A percentile compares a stretch with the other conserved stretches of the same genome.
Conservation (phyloP, 23 tunicate genomes). For the Corella eumyota region DNA sequence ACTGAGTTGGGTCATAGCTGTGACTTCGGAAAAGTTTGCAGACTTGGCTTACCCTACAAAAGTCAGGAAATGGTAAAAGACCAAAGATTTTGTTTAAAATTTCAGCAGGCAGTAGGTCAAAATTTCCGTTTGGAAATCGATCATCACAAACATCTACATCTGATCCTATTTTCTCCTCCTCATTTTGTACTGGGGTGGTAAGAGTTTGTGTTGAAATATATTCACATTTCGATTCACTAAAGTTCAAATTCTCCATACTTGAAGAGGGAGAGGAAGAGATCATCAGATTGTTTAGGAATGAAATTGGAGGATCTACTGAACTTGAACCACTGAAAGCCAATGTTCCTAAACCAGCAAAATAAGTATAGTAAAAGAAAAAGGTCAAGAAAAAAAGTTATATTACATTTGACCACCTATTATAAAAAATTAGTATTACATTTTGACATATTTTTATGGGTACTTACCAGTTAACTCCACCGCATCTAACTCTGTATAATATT, state of each 20-base stretch:
- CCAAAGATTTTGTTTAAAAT: slow-evolving; percentile 50
- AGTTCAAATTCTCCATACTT: slow-evolving; percentile 29
- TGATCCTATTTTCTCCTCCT: too few relatives aligned
- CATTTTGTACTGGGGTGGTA: too few relatives aligned
- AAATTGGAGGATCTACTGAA: slow-evolving; percentile 70
- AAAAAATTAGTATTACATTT: too few relatives aligned
- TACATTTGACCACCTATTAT: too few relatives aligned
- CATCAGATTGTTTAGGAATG: slow-evolving; percentile 7
- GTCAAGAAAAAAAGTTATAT: neutral
- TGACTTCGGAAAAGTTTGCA: slow-evolving; percentile 44
- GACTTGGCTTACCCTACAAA: slow-evolving; percentile 51
- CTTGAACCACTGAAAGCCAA: slow-evolving; percentile 31
- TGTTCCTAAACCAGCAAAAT: slow-evolving; percentile 43
- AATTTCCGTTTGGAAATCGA: slow-evolving; percentile 27
- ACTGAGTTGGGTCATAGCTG: slow-evolving; percentile 59
- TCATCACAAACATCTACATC: too few relatives aligned
- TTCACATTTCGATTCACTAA: slow-evolving; percentile 39
- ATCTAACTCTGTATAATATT: slow-evolving; percentile 88
- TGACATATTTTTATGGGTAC: too few relatives aligned
- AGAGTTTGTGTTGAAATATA: too few relatives aligned
- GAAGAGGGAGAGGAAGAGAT: slow-evolving; percentile 21
- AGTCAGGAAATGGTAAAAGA: slow-evolving; percentile 64
- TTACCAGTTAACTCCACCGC: slow-evolving; percentile 89
- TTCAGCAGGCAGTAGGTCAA: slow-evolving; percentile 53
- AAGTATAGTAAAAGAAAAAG: neutral